Evolutionary conservation across 2,797 vertebrate species (phyloP), one percentile per base, ranked within the genome.

Genomic region (Manis pentadactyla): DNA sequence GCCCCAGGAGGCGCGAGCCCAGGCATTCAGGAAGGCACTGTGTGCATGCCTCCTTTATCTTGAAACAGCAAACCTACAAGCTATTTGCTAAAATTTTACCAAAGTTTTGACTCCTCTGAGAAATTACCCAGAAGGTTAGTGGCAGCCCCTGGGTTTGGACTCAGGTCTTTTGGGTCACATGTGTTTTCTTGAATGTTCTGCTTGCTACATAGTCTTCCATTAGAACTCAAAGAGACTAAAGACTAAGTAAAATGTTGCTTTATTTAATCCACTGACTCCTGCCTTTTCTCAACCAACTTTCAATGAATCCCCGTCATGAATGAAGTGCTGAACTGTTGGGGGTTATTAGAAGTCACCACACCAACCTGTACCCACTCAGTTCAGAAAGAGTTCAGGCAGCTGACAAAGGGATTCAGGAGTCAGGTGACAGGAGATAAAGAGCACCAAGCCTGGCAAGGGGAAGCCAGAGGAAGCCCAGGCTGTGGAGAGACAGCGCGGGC

Each of bases 291-390:
- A 21, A 4, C 57, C 49, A 6, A 9, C 59, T 84, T 53, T 77
- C 61, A 37, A 0, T 19, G 61, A 74, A 29, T 46, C 18, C 7
- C 51, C 12, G 0, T 46, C 5, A 18, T 0, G 0, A 1, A 1
- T 0, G 23, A 15, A 23, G 34, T 14, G 21, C 21, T 23, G 23
- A n/a, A 34, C 13, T 9, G 17, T 1, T 13, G 2, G 51, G 21
- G 19, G 31, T 13, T 49, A 17, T 27, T 69, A 37, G 10, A 34
- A 27, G 25, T 29, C 27, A 4, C 19, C n/a, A 71, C 29, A 53
- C 61, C 7, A 4, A 4, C 25, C 9, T 21, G 27, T 29, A 6
- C 66, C 49, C 8, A 3, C 46, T 23, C 51, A 23, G 1, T 61
- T 42, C 42, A 61, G n/a, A 57, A 42, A 34, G 74, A 77, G 74